Conservation (phyloP, 2,888 invertebrate species). For the Drosophila diplacantha region DNA sequence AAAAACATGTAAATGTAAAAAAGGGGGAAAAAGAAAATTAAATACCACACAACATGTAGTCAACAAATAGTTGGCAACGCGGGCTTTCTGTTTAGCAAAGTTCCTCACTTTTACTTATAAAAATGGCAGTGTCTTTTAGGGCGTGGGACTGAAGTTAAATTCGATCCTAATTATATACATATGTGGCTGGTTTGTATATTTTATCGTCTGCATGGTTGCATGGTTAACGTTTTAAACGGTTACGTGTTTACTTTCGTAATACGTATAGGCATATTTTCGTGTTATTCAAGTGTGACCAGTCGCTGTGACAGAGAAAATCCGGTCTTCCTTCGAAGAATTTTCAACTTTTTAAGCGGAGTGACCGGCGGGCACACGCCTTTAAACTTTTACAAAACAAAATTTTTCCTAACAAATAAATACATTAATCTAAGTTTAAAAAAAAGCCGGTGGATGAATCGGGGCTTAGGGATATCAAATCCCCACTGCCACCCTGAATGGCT, state of each 20-base stretch:
- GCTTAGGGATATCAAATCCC: background rate
- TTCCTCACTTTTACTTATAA: no score
- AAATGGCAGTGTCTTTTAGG: no score
- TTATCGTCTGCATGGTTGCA: no score
- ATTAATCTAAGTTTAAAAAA: background rate
- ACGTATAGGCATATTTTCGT: background rate
- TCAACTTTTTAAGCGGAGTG: background rate
- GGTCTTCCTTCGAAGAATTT: no score
- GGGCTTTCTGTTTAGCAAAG: no score
- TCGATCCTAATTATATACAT: no score
- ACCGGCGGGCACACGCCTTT: background rate
- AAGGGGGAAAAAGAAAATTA: no score
- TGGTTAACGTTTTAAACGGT: background rate
- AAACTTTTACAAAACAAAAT: background rate
- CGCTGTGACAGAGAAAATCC: background rate
- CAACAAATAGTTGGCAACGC: no score
- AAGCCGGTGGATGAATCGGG: slow-evolving; percentile 31
- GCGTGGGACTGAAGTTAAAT: no score
- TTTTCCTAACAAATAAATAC: background rate
- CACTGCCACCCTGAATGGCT: slow-evolving; percentile 44
- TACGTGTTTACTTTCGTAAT: background rate
- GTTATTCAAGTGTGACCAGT: background rate
- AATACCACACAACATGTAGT: no score
- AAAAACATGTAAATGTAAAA: no score
- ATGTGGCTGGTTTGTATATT: no score